phyloP scores from a whole-genome alignment of 2,113 vertebrate species.

The Cairina moschata region DNA sequence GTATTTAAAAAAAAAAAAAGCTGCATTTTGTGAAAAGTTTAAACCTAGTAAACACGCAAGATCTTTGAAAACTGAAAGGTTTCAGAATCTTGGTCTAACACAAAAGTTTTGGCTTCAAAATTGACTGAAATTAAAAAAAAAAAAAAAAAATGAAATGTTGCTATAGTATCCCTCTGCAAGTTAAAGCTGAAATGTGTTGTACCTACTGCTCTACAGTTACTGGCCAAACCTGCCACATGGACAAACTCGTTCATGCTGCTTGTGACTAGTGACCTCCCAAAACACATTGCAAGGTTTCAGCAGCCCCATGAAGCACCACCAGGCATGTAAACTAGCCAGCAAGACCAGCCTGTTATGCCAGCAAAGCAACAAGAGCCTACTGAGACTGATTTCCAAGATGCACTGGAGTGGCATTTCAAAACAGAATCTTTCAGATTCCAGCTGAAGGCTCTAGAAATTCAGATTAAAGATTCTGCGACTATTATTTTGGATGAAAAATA shows the following conservation, averaged over 20 bases:
- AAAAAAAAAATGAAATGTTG: not conserved
- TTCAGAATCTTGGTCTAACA: not conserved
- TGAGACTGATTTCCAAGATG: not conserved
- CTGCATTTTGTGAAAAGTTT: not conserved
- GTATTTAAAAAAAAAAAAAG: not conserved
- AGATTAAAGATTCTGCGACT: not conserved
- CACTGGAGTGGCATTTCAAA: not conserved
- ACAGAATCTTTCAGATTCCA: not conserved
- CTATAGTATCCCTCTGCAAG: not conserved
- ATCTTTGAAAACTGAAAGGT: not conserved
- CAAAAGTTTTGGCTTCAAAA: not conserved
- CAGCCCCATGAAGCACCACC: fast-evolving
- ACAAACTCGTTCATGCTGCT: fast-evolving
- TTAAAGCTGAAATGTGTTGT: not conserved
- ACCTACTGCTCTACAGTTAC: not conserved
- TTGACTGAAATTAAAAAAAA: not conserved
- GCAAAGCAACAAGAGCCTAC: not conserved
- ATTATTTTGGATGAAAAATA: not conserved
- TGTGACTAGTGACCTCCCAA: not conserved
- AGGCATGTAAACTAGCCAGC: not conserved
- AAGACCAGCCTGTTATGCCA: fast-evolving
- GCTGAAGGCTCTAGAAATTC: not conserved
- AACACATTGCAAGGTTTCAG: not conserved
- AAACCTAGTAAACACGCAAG: not conserved
- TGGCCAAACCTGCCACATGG: not conserved